phyloP scores from a whole-genome alignment of 2,888 invertebrate genomes.

The Byasa hedistus region DNA sequence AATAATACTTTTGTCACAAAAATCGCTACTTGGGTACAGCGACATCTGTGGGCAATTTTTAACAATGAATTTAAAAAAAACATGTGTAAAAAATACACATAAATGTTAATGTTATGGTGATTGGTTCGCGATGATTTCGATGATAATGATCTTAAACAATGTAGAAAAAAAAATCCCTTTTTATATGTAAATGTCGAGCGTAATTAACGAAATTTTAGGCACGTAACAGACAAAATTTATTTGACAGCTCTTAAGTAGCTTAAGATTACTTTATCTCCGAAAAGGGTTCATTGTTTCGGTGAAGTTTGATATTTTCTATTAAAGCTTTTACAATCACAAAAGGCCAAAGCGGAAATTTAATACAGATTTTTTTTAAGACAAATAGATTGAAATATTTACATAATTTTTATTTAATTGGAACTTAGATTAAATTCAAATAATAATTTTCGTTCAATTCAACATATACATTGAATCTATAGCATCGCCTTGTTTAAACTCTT shows the following conservation, averaged over 20 bases:
- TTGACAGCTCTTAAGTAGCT: background rate
- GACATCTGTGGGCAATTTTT: no score
- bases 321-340: background rate
- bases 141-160: background rate
- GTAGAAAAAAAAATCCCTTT: background rate
- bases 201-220: background rate
- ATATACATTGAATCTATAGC: no score
- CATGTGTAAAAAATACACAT: no score
- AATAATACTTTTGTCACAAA: no score
- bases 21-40: no score
- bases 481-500: no score
- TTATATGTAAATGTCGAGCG: background rate
- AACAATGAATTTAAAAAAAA: no score
- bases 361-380: background rate
- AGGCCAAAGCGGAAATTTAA: background rate
- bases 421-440: background rate
- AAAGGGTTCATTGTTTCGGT: conserved; percentile 7
- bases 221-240: conserved; percentile 3
- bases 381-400: background rate
- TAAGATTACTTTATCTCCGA: conserved; percentile 2
- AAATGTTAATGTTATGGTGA: no score
- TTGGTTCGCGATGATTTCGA: background rate
- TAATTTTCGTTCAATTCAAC: background rate
- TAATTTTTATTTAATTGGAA: background rate
- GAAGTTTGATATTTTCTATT: conserved; percentile 3